These are phyloP conservation scores for Metaphire vulgaris DNA, from an alignment of 1,140 invertebrate genomes.

Conservation along the genomic window DNA sequence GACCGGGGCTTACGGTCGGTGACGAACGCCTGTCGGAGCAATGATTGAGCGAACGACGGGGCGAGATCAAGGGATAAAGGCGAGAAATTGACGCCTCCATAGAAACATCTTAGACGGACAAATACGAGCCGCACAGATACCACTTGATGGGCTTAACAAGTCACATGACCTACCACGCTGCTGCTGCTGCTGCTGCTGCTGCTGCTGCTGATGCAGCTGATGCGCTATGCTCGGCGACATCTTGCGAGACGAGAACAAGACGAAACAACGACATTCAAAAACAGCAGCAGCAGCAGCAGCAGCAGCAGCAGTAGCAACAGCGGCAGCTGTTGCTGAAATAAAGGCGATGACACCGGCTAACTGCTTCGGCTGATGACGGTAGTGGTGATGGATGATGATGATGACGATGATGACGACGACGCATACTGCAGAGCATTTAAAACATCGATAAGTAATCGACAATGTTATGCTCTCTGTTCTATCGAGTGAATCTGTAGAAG, in stretches of 20 bases:
- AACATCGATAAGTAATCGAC: too few species aligned
- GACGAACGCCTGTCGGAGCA: neutral
- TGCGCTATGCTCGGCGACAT: neutral
- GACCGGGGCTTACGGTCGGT: neutral
- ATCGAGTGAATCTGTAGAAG: too few species aligned
- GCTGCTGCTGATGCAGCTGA: neutral
- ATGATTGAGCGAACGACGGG: neutral
- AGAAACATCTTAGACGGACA: neutral
- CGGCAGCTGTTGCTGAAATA: too few species aligned
- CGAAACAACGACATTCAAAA: neutral
- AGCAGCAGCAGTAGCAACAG: too few species aligned
- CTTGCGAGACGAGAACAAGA: neutral
- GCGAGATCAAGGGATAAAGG: neutral
- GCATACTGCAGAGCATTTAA: too few species aligned
- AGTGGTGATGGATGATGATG: too few species aligned
- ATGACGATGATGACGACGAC: too few species aligned
- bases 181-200: neutral
- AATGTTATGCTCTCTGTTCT: too few species aligned
- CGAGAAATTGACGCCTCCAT: constrained; percentile 1
- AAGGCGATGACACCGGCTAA: too few species aligned
- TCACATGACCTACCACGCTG: neutral
- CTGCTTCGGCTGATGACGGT: too few species aligned
- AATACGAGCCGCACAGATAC: too few species aligned
- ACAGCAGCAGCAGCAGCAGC: too few species aligned
- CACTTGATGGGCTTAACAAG: constrained; percentile 2